phyloP scores from a whole-genome alignment of 2,797 vertebrate genomes.

The Lagorchestes hirsutus region DNA sequence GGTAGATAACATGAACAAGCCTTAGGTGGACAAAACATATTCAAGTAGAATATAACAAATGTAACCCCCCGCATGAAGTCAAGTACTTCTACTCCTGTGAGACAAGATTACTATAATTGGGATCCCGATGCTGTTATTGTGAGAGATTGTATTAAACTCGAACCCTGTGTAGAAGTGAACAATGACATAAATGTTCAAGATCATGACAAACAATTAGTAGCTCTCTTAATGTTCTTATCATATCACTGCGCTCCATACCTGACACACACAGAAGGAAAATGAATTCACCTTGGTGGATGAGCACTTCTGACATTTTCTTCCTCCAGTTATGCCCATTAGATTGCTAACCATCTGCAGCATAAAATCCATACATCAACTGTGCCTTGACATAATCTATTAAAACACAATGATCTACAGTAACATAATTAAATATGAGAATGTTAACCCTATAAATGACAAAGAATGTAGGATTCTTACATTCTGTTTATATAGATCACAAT shows the following conservation, averaged over 20 bases:
- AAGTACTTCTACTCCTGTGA: background rate
- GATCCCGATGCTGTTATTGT: background rate
- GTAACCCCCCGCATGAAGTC: background rate
- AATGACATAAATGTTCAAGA: too few species aligned
- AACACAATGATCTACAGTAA: conserved; percentile 12
- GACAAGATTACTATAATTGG: background rate
- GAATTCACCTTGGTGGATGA: background rate
- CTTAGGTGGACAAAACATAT: background rate
- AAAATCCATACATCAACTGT: background rate
- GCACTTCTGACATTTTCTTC: background rate
- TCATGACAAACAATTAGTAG: background rate
- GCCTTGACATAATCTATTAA: background rate
- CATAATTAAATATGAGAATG: background rate
- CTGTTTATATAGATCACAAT: background rate
- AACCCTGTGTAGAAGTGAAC: background rate
- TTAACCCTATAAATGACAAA: conserved; percentile 1
- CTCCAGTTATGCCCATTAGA: background rate
- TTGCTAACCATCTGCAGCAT: background rate
- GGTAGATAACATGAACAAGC: conserved; percentile 8
- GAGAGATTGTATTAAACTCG: accelerated
- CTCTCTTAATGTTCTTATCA: background rate
- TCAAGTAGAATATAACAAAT: background rate
- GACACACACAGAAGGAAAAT: background rate
- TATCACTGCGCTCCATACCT: background rate
- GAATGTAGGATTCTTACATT: background rate